phyloP scores from a whole-genome alignment of 2,888 invertebrate genomes.

The Leucozona laternaria region DNA sequence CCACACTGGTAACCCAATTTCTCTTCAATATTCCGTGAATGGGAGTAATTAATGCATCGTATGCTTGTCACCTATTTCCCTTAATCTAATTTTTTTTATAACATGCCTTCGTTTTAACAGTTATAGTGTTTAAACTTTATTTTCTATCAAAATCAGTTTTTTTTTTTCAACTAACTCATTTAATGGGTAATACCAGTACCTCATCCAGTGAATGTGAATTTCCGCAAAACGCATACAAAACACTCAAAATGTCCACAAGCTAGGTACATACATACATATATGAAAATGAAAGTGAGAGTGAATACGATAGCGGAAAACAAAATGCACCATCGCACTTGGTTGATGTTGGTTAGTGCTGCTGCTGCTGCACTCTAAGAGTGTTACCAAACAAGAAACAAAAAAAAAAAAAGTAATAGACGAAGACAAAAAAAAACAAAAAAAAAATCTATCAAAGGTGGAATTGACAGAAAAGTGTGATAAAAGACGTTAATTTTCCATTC shows the following conservation, averaged over 20 bases:
- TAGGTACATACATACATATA: not conserved
- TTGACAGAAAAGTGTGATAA: constrained; percentile 69
- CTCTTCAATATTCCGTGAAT: constrained; percentile 34
- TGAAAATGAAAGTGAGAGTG: constrained; percentile 83
- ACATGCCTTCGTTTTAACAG: constrained; percentile 16
- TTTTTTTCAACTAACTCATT: constrained; percentile 52
- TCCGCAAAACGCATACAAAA: constrained; percentile 63
- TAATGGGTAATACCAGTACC: constrained; percentile 56
- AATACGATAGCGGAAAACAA: constrained; percentile 83
- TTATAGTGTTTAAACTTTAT: constrained; percentile 27
- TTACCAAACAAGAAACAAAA: constrained; percentile 15
- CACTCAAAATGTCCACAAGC: constrained; percentile 3
- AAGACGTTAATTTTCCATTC: constrained; percentile 45
- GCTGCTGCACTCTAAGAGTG: constrained; percentile 52
- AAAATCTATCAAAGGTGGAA: constrained; percentile 48
- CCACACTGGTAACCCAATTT: constrained; percentile 37
- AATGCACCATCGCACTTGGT: constrained; percentile 56
- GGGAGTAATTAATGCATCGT: constrained; percentile 53
- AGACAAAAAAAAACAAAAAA: constrained; percentile 76
- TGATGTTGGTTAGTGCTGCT: not conserved
- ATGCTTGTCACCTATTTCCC: constrained; percentile 66
- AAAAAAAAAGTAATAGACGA: not conserved
- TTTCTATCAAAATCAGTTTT: constrained; percentile 9
- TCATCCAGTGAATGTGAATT: constrained; percentile 57
- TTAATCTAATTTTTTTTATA: constrained; percentile 49